Evolutionary conservation across 1,140 invertebrate species (phyloP).

Genomic region (Cotesia vestalis): DNA sequence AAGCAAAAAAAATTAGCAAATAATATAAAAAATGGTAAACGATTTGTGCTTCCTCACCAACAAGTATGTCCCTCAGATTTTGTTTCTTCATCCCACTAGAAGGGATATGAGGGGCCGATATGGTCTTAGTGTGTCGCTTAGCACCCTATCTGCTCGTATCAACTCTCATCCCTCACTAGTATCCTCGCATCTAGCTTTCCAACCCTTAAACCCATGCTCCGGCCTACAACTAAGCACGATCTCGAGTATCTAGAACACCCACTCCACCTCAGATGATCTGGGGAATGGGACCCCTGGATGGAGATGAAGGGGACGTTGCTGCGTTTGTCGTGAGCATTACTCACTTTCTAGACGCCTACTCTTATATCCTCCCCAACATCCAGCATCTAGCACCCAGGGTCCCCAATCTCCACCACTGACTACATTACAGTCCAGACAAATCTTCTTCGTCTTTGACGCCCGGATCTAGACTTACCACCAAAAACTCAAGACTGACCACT

Average conservation of each 20-base stretch:
- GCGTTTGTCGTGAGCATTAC: conserved; percentile 68
- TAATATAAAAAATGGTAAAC: too few relatives aligned
- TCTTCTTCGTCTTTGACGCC: conserved; percentile 14
- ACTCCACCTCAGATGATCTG: conserved; percentile 38
- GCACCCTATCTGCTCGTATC: conserved; percentile 65
- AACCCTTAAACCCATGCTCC: conserved; percentile 41
- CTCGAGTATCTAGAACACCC: too few relatives aligned
- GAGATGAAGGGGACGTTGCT: conserved; percentile 48
- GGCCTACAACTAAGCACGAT: too few relatives aligned
- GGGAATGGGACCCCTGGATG: background rate
- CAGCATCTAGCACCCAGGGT: background rate
- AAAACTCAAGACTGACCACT: too few relatives aligned
- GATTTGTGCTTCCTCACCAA: too few relatives aligned
- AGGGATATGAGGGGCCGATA: conserved; percentile 28
- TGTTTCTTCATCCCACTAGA: too few relatives aligned
- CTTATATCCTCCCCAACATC: conserved; percentile 37
- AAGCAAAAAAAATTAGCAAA: too few relatives aligned
- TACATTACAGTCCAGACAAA: conserved; percentile 31
- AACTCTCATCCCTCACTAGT: conserved; percentile 44
- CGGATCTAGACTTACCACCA: background rate
- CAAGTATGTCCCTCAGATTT: too few relatives aligned
- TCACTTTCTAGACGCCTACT: conserved; percentile 65
- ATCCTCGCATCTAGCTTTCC: conserved; percentile 24
- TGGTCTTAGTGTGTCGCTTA: conserved; percentile 66
- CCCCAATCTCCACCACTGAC: conserved; percentile 15